phyloP scores from a whole-genome alignment of 2,113 vertebrate genomes.

The Orycteropus afer region DNA sequence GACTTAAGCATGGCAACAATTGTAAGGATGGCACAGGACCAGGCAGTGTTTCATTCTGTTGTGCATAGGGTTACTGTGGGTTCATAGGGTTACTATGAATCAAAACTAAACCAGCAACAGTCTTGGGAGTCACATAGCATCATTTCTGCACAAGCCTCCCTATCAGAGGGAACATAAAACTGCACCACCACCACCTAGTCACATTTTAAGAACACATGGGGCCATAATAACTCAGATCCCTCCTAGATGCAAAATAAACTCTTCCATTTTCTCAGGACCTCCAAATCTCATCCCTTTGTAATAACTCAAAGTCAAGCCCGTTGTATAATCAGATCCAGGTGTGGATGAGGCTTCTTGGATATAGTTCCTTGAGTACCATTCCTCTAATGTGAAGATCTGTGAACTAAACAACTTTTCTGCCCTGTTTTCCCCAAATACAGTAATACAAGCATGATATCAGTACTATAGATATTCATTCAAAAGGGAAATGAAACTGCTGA shows the following conservation, averaged over 20 bases:
- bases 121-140: no score
- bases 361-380: not conserved
- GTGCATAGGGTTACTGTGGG: no score
- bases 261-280: not conserved
- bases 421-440: not conserved
- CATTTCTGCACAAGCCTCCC: not conserved
- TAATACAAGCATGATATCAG: not conserved
- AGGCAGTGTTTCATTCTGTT: no score
- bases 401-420: not conserved
- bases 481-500: not conserved
- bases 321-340: not conserved
- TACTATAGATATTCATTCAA: not conserved
- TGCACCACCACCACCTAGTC: not conserved
- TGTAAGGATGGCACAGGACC: no score
- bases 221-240: not conserved
- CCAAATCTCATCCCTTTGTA: not conserved
- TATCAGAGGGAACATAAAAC: not conserved
- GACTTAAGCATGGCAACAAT: no score
- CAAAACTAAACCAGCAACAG: no score
- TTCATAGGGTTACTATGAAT: no score
- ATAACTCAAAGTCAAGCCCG: not conserved
- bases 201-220: not conserved
- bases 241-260: not conserved
- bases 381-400: not conserved
- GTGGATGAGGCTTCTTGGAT: not conserved